A percentile compares a stretch with the other conserved stretches of the same genome.
Evolutionary conservation across 1,140 invertebrate genomes (phyloP).

Genomic region (Drosophila nigrodunni): DNA sequence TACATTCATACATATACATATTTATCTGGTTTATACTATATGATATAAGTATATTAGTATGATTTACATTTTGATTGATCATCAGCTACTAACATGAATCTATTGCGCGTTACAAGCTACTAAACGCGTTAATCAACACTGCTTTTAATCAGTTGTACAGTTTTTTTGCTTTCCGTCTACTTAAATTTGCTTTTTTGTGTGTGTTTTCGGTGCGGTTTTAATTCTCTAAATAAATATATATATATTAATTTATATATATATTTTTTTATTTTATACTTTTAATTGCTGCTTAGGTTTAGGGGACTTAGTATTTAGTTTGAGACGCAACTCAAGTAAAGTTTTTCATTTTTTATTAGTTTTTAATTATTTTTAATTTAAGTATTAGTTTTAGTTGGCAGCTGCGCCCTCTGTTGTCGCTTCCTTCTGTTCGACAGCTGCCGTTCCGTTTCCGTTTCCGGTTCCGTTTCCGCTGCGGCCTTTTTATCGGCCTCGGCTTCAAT

Average conservation of each 20-base stretch:
- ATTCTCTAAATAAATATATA: constrained; percentile 3
- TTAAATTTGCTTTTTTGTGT: constrained; percentile 6
- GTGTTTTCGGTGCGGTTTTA: constrained; percentile 8
- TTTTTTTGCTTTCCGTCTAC: neutral
- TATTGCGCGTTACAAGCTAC: constrained; percentile 14
- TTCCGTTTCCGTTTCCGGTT: constrained; percentile 45
- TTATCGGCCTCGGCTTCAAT: constrained; percentile 41
- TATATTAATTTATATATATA: constrained; percentile 20
- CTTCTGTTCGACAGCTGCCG: constrained; percentile 23
- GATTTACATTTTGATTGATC: constrained; percentile 19
- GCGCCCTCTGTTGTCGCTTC: constrained; percentile 29
- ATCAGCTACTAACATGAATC: constrained; percentile 10
- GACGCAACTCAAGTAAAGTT: constrained; percentile 4
- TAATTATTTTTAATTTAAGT: no score
- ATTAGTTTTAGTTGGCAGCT: constrained; percentile 48
- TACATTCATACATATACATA: constrained; percentile 34
- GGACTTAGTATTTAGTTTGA: constrained; percentile 29
- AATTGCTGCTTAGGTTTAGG: constrained; percentile 27
- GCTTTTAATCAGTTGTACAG: constrained; percentile 9
- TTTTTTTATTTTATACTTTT: constrained; percentile 6
- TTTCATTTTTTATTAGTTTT: constrained; percentile 5
- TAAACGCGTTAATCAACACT: constrained; percentile 8
- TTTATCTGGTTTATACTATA: constrained; percentile 36
- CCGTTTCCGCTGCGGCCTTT: constrained; percentile 52
- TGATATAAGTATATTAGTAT: constrained; percentile 1